Base-by-base conservation (phyloP, 2,113 vertebrate species). In the Cettia cetti region DNA sequence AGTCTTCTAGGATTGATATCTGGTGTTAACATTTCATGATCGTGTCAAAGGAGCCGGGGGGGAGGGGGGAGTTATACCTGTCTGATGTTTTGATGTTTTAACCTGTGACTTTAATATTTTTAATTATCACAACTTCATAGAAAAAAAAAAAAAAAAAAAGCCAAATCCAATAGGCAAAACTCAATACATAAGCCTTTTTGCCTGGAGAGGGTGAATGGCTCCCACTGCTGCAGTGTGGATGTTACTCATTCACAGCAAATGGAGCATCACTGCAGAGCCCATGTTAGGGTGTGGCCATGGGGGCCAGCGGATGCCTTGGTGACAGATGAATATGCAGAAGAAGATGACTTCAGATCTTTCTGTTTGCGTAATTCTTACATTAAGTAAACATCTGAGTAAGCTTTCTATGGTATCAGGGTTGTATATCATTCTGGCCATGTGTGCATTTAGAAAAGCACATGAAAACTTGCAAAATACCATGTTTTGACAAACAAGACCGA, bases 41-140 rank as follows among this genome's bases (percentile, higher is more conserved):
- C 24, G 3, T 92, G 90, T 94, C 92, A 88, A 59, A 74, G 68
- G 82, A 63, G 61, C 7, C 39, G 3, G 56, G 37, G 60, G 60
- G 63, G 78, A 76, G 12, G 39, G 74, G 90, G 84, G 45, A 69
- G 21, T 56, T 68, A 3, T 80, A 82, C 68, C 82, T 90, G 89
- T 74, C 89, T 94, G 40, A n/a, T n/a, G n/a, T n/a, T n/a, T 28
- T 5, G 20, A 40, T 56, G 50, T 50, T 94, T 79, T 89, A 92
- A 81, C 60, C n/a, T n/a, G 44, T 47, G 83, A 64, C 63, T 96
- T 96, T 92, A 90, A 90, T 94, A 45, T 90, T 83, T 76, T 93
- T 89, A 92, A 96, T 93, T 91, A 92, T 82, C 71, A 61, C 39
- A 74, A 28, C 30, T 68, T 54, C 53, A 60, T 15, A 45, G 31